Base-by-base conservation (phyloP, 2,797 vertebrate species). In the Leptoclinus maculatus region DNA sequence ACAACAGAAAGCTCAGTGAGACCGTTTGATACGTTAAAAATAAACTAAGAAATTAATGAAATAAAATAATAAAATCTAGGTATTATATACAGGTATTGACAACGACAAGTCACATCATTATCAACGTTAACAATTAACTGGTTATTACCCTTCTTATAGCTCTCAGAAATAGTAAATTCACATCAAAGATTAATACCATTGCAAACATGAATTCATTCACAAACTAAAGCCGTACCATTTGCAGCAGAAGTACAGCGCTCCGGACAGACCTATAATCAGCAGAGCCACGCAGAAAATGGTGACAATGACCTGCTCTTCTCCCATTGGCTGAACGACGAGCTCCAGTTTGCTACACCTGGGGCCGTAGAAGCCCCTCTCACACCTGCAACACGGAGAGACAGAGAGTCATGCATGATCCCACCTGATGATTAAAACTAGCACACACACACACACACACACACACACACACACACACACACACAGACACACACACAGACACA, bases 231-330 rank as follows among this genome's bases (percentile, higher is more conserved):
- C 86, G 83, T 73, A 94, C 93, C 94, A 94, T 87, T 89, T 92
- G 75, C 76, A 93, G 87, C 53, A 91, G 81, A 95, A 87, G 87
- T 94, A 95, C 14, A 93, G 68, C 0, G 53, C 59, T 74, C 92
- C 92, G 0, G 83, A 62, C 59, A 93, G 70, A 64, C 92, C 94
- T 4, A 92, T 25, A 7, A 90, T 64, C 71, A 93, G 70, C 82
- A 95, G 80, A 32, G 10, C 29, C 64, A 93, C 85, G 73, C 87
- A 94, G 85, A 94, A 89, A 34, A 92, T 16, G 0, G 71, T 85
- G 36, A 91, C n/a, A 14, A 93, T 23, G 3, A 92, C 39, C 83
- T 94, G 87, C 74, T 82, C 86, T 27, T 94, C 82, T 32, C 7
- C 83, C 78, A 88, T 29, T 49, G 87, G 88, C 83, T 83, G 29